These are phyloP conservation scores for Apantesis nais DNA, from an alignment of 2,888 invertebrate species.

Conservation along the genomic window DNA sequence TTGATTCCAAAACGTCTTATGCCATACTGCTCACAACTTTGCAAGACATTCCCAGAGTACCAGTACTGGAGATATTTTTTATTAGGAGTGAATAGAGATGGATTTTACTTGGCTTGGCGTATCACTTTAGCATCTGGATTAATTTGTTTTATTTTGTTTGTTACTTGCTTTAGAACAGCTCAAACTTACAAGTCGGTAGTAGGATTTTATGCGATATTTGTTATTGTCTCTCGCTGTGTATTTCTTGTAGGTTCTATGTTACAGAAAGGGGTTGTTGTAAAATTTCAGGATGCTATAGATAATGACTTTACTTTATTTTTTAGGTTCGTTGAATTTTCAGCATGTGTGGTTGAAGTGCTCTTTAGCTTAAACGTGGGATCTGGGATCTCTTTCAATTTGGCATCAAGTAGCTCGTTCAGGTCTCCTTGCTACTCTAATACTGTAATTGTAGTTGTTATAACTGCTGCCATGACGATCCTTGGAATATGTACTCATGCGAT, in stretches of 20 bases:
- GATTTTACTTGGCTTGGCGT: constrained; percentile 65
- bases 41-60: constrained; percentile 68
- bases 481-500: constrained; percentile 58
- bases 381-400: constrained; percentile 64
- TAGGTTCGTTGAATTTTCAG: constrained; percentile 46
- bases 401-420: constrained; percentile 63
- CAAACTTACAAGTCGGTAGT: constrained; percentile 58
- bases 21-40: constrained; percentile 58
- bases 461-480: constrained; percentile 51
- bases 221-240: constrained; percentile 55
- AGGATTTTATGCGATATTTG: constrained; percentile 52
- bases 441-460: constrained; percentile 58
- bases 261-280: constrained; percentile 70
- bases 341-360: constrained; percentile 56
- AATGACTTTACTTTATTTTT: constrained; percentile 57
- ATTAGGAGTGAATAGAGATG: constrained; percentile 33
- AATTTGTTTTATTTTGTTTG: constrained; percentile 51
- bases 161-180: constrained; percentile 63
- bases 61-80: constrained; percentile 68
- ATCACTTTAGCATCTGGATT: constrained; percentile 66
- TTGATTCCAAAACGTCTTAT: constrained; percentile 45
- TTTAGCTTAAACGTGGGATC: constrained; percentile 64
- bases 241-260: constrained; percentile 70
- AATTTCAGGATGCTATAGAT: constrained; percentile 65
- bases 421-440: constrained; percentile 69